A percentile compares a stretch with the other conserved stretches of the same genome.
phyloP scores from a whole-genome alignment of 92 coral and sea anemone genomes.

The Bergia puertoricense region DNA sequence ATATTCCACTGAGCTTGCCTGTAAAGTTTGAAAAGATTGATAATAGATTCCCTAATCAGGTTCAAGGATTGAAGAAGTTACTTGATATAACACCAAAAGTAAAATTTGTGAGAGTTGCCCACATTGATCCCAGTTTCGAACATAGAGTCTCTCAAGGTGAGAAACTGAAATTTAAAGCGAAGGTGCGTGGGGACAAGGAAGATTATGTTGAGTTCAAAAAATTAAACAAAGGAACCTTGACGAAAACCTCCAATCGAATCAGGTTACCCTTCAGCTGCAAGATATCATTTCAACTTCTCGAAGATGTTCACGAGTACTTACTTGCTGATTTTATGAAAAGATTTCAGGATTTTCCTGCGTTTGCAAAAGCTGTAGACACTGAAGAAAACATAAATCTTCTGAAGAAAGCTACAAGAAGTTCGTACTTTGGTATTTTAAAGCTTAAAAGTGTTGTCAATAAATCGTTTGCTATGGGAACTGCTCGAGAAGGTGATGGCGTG shows the following conservation, averaged over 20 bases:
- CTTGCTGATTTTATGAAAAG: slow-evolving; percentile 20
- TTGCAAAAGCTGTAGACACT: slow-evolving; percentile 16
- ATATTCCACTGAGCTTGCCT: slow-evolving; percentile 19
- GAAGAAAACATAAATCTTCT: slow-evolving; percentile 15
- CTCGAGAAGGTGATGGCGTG: slow-evolving; percentile 24
- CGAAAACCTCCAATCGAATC: neutral
- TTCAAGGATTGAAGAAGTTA: neutral
- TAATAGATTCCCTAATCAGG: neutral
- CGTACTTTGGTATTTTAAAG: slow-evolving; percentile 17
- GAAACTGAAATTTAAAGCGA: slow-evolving; percentile 10
- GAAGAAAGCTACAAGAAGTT: neutral
- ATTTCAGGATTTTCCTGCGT: slow-evolving; percentile 12
- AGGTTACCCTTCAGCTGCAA: slow-evolving; percentile 27
- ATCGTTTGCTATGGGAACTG: slow-evolving; percentile 14
- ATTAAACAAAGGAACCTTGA: neutral
- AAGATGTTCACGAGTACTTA: neutral
- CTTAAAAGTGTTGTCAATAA: neutral
- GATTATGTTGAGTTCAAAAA: slow-evolving; percentile 13
- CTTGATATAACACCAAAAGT: neutral
- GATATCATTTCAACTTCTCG: neutral
- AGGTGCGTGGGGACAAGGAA: neutral
- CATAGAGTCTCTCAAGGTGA: slow-evolving; percentile 19
- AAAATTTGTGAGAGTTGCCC: slow-evolving; percentile 11
- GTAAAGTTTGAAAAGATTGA: slow-evolving; percentile 17
- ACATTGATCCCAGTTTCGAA: neutral